Evolutionary conservation across 2,888 invertebrate genomes (phyloP).

Genomic region (Ptychoptera albimana): DNA sequence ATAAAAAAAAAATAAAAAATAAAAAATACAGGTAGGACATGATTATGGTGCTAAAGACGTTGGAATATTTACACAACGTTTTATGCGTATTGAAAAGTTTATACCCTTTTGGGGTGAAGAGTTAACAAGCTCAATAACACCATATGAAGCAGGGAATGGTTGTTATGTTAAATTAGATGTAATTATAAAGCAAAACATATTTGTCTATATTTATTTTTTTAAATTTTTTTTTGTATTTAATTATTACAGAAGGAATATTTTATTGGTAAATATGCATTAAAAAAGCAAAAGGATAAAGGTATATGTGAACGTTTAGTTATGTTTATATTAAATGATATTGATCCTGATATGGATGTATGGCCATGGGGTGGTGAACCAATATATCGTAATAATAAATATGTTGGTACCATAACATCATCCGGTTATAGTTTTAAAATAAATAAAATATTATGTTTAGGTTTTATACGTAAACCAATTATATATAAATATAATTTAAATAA

Average conservation of each 20-base stretch:
- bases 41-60: constrained; percentile 53
- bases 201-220: not conserved
- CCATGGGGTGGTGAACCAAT: constrained; percentile 55
- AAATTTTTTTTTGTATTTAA: not conserved
- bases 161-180: constrained; percentile 42
- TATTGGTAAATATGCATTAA: constrained; percentile 46
- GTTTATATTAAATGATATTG: constrained; percentile 43
- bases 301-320: constrained; percentile 44
- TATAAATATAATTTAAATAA: too few relatives aligned
- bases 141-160: constrained; percentile 45
- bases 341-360: constrained; percentile 47
- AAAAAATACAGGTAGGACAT: constrained; percentile 33
- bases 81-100: constrained; percentile 50
- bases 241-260: constrained; percentile 44
- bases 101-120: constrained; percentile 60
- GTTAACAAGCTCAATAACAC: constrained; percentile 41
- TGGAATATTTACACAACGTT: constrained; percentile 47
- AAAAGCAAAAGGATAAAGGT: constrained; percentile 42
- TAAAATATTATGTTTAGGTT: constrained; percentile 47
- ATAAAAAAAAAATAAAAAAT: not conserved
- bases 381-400: constrained; percentile 45
- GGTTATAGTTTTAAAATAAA: constrained; percentile 34
- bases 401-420: constrained; percentile 48
- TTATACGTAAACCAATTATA: constrained; percentile 35
- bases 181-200: constrained; percentile 9